Conservation (phyloP, 2,113 vertebrate species). For the Ursus arctos region DNA sequence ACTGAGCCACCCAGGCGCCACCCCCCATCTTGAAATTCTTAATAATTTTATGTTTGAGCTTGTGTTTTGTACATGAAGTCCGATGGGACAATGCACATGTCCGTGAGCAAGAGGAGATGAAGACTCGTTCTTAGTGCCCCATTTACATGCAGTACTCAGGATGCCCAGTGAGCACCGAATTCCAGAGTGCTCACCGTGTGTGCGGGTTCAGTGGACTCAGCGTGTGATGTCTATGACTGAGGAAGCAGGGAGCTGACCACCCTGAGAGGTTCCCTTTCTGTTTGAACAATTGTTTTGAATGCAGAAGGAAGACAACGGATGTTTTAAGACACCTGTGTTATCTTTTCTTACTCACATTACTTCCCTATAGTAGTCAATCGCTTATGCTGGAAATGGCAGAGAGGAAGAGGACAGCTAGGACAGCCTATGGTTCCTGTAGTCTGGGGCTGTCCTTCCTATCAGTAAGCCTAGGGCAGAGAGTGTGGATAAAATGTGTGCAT, state of each 20-base stretch:
- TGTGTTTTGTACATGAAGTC: background rate
- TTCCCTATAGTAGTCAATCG: background rate
- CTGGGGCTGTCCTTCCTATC: background rate
- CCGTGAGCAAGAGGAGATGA: background rate
- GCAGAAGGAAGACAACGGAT: background rate
- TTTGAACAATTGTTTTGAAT: background rate
- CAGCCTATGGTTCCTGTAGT: background rate
- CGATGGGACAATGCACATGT: background rate
- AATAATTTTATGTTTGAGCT: background rate
- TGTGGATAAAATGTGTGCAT: background rate
- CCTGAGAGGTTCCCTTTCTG: background rate
- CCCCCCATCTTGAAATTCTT: background rate
- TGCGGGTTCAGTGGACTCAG: background rate
- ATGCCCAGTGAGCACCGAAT: background rate
- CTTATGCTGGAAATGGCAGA: background rate
- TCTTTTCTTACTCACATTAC: background rate
- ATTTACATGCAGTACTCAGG: rapidly evolving
- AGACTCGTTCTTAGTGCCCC: background rate
- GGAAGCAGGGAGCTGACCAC: background rate
- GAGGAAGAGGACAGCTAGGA: background rate
- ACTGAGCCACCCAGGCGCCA: background rate
- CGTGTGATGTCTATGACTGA: rapidly evolving
- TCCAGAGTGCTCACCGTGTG: rapidly evolving
- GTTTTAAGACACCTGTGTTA: background rate
- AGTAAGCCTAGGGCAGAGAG: background rate